A percentile compares a stretch with the other conserved stretches of the same genome.
phyloP scores from a whole-genome alignment of 2,888 invertebrate genomes.

The Shargacucullia verbasci region DNA sequence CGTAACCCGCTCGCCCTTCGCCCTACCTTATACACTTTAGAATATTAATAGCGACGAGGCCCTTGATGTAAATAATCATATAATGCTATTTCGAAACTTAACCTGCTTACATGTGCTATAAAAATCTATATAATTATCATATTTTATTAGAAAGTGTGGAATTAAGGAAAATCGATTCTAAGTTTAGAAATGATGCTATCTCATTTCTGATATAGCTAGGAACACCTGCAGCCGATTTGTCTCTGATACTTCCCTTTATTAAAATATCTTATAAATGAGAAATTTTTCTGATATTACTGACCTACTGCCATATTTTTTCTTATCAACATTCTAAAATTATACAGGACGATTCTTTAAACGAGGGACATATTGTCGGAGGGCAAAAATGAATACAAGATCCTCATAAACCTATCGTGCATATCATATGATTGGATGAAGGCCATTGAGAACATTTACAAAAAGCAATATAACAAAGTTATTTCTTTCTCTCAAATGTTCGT shows the following conservation, averaged over 20 bases:
- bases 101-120: conserved; percentile 27
- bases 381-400: too few species aligned
- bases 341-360: too few species aligned
- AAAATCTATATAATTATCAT: conserved; percentile 34
- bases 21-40: conserved; percentile 55
- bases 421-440: too few species aligned
- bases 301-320: too few species aligned
- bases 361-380: background rate
- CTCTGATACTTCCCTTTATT: conserved; percentile 24
- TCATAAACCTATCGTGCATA: too few species aligned
- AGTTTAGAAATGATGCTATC: conserved; percentile 4
- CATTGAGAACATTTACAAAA: too few species aligned
- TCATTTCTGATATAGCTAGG: conserved; percentile 8
- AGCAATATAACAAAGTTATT: too few species aligned
- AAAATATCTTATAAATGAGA: conserved; percentile 35
- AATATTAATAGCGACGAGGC: conserved; percentile 59
- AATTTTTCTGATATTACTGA: conserved; percentile 28
- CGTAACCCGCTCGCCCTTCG: conserved; percentile 60
- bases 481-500: too few species aligned
- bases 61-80: conserved; percentile 60
- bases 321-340: too few species aligned
- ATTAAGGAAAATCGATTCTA: conserved; percentile 14
- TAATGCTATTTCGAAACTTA: conserved; percentile 51
- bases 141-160: conserved; percentile 19
- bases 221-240: conserved; percentile 25